Evolutionary conservation across 2,113 vertebrate species (phyloP), one percentile per base, ranked within the genome.

Genomic region (Archilochus colubris): DNA sequence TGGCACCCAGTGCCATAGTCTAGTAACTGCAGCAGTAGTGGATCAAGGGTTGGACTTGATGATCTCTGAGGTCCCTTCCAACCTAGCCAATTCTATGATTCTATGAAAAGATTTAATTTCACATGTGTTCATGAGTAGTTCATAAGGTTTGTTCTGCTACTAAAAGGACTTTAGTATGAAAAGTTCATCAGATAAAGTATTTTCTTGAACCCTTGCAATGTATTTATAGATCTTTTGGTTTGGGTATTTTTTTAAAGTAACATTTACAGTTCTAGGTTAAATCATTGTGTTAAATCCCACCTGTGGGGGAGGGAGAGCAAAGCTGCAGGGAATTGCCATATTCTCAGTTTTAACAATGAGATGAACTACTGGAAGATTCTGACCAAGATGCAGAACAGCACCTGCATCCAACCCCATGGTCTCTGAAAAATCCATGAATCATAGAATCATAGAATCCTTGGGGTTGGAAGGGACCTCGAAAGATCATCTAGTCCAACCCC

Each of bases 291-390:
- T 38, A 38, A 38, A 38, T 38, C 36, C 36, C 46, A 94, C 58
- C 78, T 89, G 58, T 61, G 61, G 92, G 36, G 12, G n/a, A 86
- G 30, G 33, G 85, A 77, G 73, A 95, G 94, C 72, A 95, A 80
- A 86, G 76, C 76, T 19, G 0, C 57, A 59, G 57, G 68, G 72
- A 93, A 88, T 33, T 88, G 28, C 48, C 25, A 55, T 63, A 43
- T 64, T 78, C 54, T 88, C 30, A 12, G n/a, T 78, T 93, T 86
- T 13, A 81, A 50, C n/a, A 78, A 24, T 22, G n/a, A 88, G 54
- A 87, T 69, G 85, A 95, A 86, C 48, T 44, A 69, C 73, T 58
- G 40, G 57, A 91, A 94, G 27, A 79, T 88, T 88, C 78, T 75
- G 38, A 89, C 46, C 7, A 3, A 93, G 82, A 95, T 69, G 82